phyloP scores from a whole-genome alignment of 2,797 vertebrate genomes.

The Glossophaga mutica region DNA sequence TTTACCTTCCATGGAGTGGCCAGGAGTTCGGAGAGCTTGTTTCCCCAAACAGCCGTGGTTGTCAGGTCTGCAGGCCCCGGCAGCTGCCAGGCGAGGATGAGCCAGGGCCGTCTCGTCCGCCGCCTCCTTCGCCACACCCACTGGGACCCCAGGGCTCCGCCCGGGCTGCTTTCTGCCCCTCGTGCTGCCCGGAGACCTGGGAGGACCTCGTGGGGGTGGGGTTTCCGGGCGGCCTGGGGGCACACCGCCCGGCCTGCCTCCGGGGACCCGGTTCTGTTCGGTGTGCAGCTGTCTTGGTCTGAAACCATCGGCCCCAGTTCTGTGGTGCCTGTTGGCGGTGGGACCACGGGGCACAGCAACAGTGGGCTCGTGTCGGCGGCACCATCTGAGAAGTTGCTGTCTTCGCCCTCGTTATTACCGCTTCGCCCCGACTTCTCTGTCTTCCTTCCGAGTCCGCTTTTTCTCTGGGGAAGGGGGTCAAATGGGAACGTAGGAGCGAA shows the following conservation, averaged over 20 bases:
- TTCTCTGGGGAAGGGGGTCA: neutral
- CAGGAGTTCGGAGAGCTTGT: slow-evolving; percentile 68
- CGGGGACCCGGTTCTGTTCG: neutral
- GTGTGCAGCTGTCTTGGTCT: neutral
- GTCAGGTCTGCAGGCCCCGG: slow-evolving; percentile 47
- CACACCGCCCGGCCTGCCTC: neutral
- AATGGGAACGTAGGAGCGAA: neutral
- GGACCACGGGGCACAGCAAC: accelerated
- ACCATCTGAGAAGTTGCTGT: neutral
- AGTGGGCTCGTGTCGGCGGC: neutral
- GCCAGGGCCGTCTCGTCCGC: slow-evolving; percentile 40
- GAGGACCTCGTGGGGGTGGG: neutral
- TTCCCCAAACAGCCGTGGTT: slow-evolving; percentile 68
- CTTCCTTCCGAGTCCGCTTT: neutral
- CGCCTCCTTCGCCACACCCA: neutral
- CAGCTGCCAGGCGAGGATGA: neutral
- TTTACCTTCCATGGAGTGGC: slow-evolving; percentile 72
- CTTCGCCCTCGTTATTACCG: neutral
- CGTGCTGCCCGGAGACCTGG: neutral
- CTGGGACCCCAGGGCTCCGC: neutral
- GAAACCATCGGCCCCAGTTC: neutral
- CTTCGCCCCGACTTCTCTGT: neutral
- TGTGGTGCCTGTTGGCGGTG: neutral
- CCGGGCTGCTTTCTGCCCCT: neutral
- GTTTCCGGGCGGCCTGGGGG: neutral